Evolutionary conservation across 2,113 vertebrate species (phyloP), one percentile per base, ranked within the genome.

Genomic region (Oxyruncus cristatus): DNA sequence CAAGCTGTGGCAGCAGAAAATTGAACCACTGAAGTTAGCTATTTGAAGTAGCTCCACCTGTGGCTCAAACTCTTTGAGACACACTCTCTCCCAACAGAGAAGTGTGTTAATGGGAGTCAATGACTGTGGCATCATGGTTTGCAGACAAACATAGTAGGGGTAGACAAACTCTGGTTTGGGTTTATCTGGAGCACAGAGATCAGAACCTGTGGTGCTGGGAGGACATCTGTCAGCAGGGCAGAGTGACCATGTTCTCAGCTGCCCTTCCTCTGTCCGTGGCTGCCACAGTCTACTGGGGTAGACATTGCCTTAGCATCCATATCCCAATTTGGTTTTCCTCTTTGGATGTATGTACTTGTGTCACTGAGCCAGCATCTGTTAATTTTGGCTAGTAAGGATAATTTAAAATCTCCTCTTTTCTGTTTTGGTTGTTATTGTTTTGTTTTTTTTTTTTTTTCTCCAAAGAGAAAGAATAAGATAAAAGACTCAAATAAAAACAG

Each of bases 241-340:
- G 37, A 49, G 49, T 1, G 2, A 44, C n/a, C 21, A 3, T 12
- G 33, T 49, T 14, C 44, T 56, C 28, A 74, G 27, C 27, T 63
- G 47, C 23, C 42, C 27, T 35, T 85, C 35, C 15, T 50, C 47
- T 65, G 3, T 0, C 11, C 0, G 0, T 2, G 1, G 52, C 12
- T 2, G 0, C 14, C 61, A 44, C 21, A 50, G 37, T 19, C 35
- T 68, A 44, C 3, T 61, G 23, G 11, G 32, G 24, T 23, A 84
- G 49, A 18, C 14, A 50, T 77, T 53, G 32, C 47, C 16, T 80
- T 35, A 53, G 44, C 32, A 65, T 44, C 19, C 22, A 32, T 41
- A 61, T 37, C 32, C 14, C 32, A 23, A 21, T 66, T 14, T 53
- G 37, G 6, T 68, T 88, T 83, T 79, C 11, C 35, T 90, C 68